phyloP scores from a whole-genome alignment of 2,888 invertebrate genomes.

The Drosophila heteroneura region DNA sequence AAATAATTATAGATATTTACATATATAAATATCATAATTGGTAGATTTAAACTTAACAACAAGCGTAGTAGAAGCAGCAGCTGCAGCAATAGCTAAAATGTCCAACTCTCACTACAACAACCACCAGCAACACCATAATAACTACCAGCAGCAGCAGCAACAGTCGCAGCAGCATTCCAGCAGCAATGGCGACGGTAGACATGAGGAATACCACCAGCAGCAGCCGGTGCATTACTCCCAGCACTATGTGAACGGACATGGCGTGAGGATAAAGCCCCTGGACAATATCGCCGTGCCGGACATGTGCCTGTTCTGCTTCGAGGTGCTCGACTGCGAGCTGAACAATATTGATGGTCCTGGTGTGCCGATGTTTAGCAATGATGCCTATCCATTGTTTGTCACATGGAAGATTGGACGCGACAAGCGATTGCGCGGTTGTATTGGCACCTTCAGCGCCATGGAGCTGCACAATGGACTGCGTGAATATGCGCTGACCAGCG shows the following conservation, averaged over 20 bases:
- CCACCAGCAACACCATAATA: slow-evolving; percentile 60
- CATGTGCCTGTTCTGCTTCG: slow-evolving; percentile 99
- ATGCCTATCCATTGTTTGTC: slow-evolving; percentile 98
- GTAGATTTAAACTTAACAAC: slow-evolving; percentile 52
- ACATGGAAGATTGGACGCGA: slow-evolving; percentile 99
- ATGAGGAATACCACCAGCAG: slow-evolving; percentile 65
- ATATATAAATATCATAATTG: slow-evolving; percentile 56
- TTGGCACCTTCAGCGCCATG: slow-evolving; percentile 99
- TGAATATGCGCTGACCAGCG: slow-evolving; percentile 99
- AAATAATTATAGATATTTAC: slow-evolving; percentile 52
- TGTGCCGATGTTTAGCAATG: slow-evolving; percentile 96
- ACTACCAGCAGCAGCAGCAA: slow-evolving; percentile 64
- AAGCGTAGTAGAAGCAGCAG: slow-evolving; percentile 24
- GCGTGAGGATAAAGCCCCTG: slow-evolving; percentile 68
- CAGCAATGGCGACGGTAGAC: slow-evolving; percentile 60
- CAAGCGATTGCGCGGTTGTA: slow-evolving; percentile 97
- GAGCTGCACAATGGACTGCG: slow-evolving; percentile 96
- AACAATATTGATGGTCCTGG: slow-evolving; percentile 96
- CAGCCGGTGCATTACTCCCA: slow-evolving; percentile 66
- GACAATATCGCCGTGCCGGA: slow-evolving; percentile 92
- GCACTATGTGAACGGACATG: slow-evolving; percentile 85
- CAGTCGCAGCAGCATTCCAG: slow-evolving; percentile 56
- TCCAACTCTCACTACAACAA: slow-evolving; percentile 75
- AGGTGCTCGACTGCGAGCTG: slow-evolving; percentile 97
- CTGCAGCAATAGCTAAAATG: slow-evolving; percentile 53